These are phyloP conservation scores for Micrasema longulum DNA, from an alignment of 1,140 invertebrate species.

Conservation along the genomic window DNA sequence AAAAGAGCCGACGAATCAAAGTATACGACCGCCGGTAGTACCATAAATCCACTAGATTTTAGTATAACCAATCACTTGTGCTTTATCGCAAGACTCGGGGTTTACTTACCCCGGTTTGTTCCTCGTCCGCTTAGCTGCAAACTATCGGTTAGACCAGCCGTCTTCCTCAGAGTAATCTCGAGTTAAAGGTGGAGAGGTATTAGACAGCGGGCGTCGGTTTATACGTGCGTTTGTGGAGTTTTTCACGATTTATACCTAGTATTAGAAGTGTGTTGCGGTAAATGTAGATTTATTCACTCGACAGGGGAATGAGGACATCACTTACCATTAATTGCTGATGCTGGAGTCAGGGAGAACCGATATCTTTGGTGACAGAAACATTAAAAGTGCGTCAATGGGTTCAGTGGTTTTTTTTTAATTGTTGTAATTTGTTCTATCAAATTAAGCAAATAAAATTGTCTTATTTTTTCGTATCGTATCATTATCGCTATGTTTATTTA, in stretches of 20 bases:
- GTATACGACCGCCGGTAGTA: conserved; percentile 6
- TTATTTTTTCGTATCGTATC: too few species aligned
- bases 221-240: conserved; percentile 11
- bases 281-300: conserved; percentile 54
- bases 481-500: too few species aligned
- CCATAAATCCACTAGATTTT: conserved; percentile 26
- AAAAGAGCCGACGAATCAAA: conserved; percentile 16
- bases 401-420: too few species aligned
- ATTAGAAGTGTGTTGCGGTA: conserved; percentile 45
- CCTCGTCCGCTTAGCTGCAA: not conserved
- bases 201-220: not conserved
- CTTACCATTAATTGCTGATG: conserved; percentile 51
- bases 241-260: conserved; percentile 51
- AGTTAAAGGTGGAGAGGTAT: not conserved
- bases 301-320: conserved; percentile 42
- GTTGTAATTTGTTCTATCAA: too few species aligned
- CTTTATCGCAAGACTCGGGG: conserved; percentile 19
- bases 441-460: too few species aligned
- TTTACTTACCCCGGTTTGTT: too few species aligned
- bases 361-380: conserved; percentile 3
- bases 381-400: not conserved
- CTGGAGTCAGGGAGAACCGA: conserved; percentile 7
- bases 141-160: not conserved
- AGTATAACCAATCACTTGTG: conserved; percentile 29
- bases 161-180: too few species aligned